Evolutionary conservation across 2,888 invertebrate genomes (phyloP).

Genomic region (Morpho helenor): DNA sequence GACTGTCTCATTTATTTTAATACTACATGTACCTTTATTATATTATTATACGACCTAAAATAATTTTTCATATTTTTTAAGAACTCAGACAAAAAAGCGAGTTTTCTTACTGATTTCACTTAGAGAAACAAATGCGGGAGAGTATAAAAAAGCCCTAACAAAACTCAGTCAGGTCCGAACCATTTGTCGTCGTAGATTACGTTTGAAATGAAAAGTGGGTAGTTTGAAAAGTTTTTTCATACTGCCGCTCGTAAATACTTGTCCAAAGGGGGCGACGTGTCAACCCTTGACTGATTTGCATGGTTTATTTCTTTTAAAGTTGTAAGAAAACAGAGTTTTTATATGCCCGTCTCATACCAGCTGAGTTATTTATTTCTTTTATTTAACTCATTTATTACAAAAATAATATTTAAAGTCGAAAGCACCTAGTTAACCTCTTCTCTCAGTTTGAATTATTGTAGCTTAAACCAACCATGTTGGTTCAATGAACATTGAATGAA

Average conservation of each 20-base stretch:
- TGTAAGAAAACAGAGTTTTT: slow-evolving; percentile 4
- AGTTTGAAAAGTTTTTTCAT: slow-evolving; percentile 58
- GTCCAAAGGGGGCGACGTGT: slow-evolving; percentile 41
- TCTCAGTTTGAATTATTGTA: too few species aligned
- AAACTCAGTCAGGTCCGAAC: slow-evolving; percentile 63
- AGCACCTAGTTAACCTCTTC: too few species aligned
- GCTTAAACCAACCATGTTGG: too few species aligned
- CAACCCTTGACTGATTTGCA: slow-evolving; percentile 66
- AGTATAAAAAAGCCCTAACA: slow-evolving; percentile 22
- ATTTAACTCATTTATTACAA: too few species aligned
- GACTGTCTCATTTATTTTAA: too few species aligned
- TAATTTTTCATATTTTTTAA: too few species aligned
- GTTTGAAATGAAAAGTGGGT: slow-evolving; percentile 72
- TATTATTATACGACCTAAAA: too few species aligned
- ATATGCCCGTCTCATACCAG: not conserved
- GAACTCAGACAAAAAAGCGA: too few species aligned
- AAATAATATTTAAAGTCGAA: too few species aligned
- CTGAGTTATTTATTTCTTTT: too few species aligned
- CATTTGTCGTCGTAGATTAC: slow-evolving; percentile 68
- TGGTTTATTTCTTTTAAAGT: slow-evolving; percentile 22
- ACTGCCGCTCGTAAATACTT: slow-evolving; percentile 55
- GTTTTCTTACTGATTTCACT: slow-evolving; percentile 16
- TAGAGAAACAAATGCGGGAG: slow-evolving; percentile 17
- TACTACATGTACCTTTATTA: too few species aligned
- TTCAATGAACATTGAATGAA: too few species aligned